These are phyloP conservation scores for Eupithecia insigniata DNA, from an alignment of 2,888 invertebrate genomes.

Conservation along the genomic window DNA sequence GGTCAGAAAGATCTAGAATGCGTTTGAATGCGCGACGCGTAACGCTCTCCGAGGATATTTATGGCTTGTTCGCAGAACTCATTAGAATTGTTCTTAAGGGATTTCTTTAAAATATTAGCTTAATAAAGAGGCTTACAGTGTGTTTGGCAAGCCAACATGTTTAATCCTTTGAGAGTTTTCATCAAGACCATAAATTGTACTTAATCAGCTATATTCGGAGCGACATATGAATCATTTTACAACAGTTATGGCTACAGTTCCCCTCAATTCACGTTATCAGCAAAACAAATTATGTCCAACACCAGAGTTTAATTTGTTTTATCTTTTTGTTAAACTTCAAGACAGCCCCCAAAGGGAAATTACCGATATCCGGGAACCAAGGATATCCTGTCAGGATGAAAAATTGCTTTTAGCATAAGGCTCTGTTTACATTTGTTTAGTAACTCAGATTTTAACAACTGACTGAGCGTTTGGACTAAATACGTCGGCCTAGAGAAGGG, in stretches of 20 bases:
- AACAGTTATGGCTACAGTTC: background rate
- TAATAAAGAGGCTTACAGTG: constrained; percentile 11
- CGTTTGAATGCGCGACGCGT: constrained; percentile 44
- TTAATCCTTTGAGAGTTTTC: constrained; percentile 4
- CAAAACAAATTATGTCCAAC: constrained; percentile 30
- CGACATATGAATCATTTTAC: background rate
- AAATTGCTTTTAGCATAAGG: constrained; percentile 31
- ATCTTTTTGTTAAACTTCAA: constrained; percentile 38
- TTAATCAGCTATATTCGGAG: background rate
- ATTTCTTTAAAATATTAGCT: constrained; percentile 15
- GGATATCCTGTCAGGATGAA: constrained; percentile 34
- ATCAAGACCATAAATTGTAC: background rate
- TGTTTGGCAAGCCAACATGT: background rate
- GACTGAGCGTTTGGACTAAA: background rate
- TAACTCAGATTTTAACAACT: background rate
- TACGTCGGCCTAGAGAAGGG: background rate
- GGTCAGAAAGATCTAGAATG: constrained; percentile 46
- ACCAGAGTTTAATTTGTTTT: constrained; percentile 39
- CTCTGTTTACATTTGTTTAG: constrained; percentile 18
- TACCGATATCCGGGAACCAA: constrained; percentile 39
- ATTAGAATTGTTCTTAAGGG: constrained; percentile 15
- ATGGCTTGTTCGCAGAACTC: constrained; percentile 34
- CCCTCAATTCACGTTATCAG: constrained; percentile 22
- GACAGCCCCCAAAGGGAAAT: constrained; percentile 38
- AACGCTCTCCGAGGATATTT: constrained; percentile 41